Conservation (phyloP, 2,888 invertebrate species). For the Drosophila atroscutellata region DNA sequence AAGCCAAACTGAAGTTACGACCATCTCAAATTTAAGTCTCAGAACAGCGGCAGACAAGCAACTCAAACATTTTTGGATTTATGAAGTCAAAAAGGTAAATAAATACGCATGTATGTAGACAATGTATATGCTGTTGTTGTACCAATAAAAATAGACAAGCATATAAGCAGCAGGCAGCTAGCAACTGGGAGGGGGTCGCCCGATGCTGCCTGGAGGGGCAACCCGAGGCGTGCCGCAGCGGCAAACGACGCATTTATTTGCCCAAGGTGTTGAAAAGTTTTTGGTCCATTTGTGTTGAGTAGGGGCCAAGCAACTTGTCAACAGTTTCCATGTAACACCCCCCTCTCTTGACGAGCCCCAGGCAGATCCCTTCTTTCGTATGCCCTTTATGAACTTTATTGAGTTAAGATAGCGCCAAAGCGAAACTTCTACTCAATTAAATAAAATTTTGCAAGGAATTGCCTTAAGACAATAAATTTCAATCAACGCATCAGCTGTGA, state of each 20-base stretch:
- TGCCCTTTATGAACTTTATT: conserved; percentile 28
- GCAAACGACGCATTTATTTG: conserved; percentile 67
- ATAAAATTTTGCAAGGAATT: conserved; percentile 40
- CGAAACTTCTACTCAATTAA: conserved; percentile 45
- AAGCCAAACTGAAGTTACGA: background rate
- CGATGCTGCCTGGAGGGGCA: conserved; percentile 1
- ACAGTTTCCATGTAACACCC: conserved; percentile 35
- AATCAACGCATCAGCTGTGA: conserved; percentile 45
- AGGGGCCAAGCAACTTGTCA: conserved; percentile 44
- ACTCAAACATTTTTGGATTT: conserved; percentile 65
- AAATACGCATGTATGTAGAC: conserved; percentile 18
- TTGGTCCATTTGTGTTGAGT: conserved; percentile 26
- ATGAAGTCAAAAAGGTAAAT: conserved; percentile 74
- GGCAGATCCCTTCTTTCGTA: conserved; percentile 9
- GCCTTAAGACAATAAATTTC: conserved; percentile 41
- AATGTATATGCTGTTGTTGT: conserved; percentile 37
- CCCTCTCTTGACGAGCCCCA: background rate
- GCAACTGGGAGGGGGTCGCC: conserved; percentile 7
- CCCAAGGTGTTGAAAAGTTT: conserved; percentile 73
- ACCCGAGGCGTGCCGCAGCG: conserved; percentile 17
- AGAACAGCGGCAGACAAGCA: conserved; percentile 4
- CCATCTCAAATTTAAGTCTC: conserved; percentile 1
- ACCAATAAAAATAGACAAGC: conserved; percentile 71
- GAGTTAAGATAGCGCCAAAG: conserved; percentile 9
- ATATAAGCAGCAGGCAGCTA: conserved; percentile 20